These are phyloP conservation scores for Agrochola lychnidis DNA, from an alignment of 2,888 invertebrate species.

Conservation along the genomic window DNA sequence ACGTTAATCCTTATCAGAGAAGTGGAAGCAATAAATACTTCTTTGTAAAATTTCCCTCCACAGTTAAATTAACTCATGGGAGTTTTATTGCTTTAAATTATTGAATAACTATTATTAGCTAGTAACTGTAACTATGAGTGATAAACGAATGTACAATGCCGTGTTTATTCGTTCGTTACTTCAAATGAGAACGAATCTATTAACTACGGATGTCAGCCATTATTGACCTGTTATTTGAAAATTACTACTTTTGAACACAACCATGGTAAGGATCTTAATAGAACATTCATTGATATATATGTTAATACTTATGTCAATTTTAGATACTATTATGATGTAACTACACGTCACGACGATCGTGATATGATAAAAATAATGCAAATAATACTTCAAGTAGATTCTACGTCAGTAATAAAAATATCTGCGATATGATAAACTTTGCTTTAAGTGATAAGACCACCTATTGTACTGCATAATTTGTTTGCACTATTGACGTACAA, in stretches of 20 bases:
- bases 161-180: background rate
- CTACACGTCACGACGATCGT: conserved; percentile 1
- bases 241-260: background rate
- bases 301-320: conserved; percentile 7
- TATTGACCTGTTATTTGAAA: background rate
- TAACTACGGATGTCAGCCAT: conserved; percentile 18
- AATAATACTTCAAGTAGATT: conserved; percentile 31
- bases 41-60: background rate
- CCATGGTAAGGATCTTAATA: background rate
- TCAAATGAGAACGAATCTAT: conserved; percentile 40
- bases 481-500: background rate
- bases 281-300: conserved; percentile 16
- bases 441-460: conserved; percentile 6
- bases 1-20: conserved; percentile 9
- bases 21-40: conserved; percentile 3
- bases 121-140: conserved; percentile 26
- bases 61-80: conserved; percentile 10
- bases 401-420: conserved; percentile 29
- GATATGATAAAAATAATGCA: conserved; percentile 44
- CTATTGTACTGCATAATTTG: conserved; percentile 2
- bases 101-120: conserved; percentile 9
- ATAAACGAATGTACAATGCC: conserved; percentile 23
- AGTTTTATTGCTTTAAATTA: conserved; percentile 6
- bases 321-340: conserved; percentile 25
- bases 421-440: conserved; percentile 1